phyloP scores from a whole-genome alignment of 2,113 vertebrate species.

The Cynocephalus volans region DNA sequence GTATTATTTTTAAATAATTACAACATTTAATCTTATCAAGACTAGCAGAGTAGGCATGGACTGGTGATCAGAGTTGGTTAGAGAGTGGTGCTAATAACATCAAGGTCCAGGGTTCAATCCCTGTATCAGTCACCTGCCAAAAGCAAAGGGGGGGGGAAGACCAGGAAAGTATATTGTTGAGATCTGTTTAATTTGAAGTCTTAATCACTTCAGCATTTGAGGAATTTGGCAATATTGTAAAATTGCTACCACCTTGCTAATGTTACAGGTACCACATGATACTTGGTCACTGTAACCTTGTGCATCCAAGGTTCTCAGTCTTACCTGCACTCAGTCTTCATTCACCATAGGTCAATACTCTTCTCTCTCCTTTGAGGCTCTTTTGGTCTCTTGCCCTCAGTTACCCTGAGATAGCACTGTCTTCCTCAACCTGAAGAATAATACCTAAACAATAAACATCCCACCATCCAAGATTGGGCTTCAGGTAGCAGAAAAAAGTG shows the following conservation, averaged over 20 bases:
- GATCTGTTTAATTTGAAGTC: neutral
- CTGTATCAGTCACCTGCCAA: no score
- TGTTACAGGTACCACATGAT: no score
- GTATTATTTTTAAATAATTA: neutral
- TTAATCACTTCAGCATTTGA: conserved; percentile 3
- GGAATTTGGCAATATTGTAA: neutral
- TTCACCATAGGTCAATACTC: neutral
- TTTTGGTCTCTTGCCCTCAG: neutral
- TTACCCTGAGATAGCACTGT: neutral
- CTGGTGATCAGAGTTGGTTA: no score
- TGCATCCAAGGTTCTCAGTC: neutral
- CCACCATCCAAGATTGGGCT: neutral
- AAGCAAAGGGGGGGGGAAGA: no score
- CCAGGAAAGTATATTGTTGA: no score
- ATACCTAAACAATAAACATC: neutral
- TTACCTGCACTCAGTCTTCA: neutral
- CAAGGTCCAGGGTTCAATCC: no score
- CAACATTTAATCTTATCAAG: conserved; percentile 24
- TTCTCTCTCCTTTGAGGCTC: neutral
- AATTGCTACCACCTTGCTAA: neutral
- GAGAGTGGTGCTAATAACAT: no score
- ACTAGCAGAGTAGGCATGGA: no score
- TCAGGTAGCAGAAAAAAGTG: neutral
- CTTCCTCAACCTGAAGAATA: neutral
- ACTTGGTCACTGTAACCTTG: neutral